These are phyloP conservation scores for Isurus oxyrinchus DNA, from an alignment of 2,113 vertebrate genomes.

Conservation along the genomic window DNA sequence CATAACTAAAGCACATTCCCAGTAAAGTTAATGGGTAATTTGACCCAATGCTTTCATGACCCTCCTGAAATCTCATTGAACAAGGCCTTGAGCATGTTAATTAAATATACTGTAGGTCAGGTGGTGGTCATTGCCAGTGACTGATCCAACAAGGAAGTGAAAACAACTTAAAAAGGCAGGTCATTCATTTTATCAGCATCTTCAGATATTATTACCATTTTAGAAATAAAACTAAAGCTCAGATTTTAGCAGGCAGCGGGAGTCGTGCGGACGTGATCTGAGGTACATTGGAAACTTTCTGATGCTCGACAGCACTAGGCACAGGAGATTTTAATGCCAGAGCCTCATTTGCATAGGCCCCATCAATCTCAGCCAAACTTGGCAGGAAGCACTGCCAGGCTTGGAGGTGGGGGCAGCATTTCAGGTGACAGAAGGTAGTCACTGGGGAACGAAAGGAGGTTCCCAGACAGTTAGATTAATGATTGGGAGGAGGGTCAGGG, in stretches of 20 bases:
- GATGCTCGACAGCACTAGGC: neutral
- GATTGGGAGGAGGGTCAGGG: neutral
- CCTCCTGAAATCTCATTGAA: neutral
- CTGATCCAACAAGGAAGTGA: neutral
- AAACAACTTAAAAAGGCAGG: neutral
- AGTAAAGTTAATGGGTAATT: neutral
- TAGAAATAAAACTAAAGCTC: neutral
- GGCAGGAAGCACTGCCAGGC: neutral
- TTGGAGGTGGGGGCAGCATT: neutral
- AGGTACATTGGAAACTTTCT: neutral
- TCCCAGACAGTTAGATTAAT: neutral
- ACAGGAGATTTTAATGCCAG: neutral
- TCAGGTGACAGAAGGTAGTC: neutral
- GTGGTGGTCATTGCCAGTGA: neutral
- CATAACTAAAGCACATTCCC: neutral
- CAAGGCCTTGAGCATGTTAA: neutral
- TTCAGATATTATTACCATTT: neutral
- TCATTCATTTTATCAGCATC: neutral
- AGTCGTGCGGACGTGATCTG: neutral
- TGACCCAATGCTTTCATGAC: neutral
- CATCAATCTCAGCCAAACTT: neutral
- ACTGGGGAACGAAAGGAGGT: neutral
- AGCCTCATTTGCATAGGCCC: neutral
- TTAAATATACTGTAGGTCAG: neutral
- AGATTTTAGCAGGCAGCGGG: neutral